Percentiles rank a stretch among this genome's conserved stretches.
Conservation (phyloP, 2,797 vertebrate species). For the Aldrovandia affinis region DNA sequence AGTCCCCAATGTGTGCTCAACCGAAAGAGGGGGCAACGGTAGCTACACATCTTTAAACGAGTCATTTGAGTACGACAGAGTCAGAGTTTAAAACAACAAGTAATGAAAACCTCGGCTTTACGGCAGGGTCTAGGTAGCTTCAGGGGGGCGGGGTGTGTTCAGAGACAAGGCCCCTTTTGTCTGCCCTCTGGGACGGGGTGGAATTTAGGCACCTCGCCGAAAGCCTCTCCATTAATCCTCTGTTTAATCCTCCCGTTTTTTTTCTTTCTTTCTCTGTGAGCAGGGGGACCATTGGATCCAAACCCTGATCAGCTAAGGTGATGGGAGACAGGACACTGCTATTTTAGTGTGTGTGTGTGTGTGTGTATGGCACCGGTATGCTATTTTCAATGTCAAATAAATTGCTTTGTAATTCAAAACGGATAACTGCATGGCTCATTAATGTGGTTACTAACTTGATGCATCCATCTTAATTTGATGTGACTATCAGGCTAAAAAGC, state of each 20-base stretch:
- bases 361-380: neutral
- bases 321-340: neutral
- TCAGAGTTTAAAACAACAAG: neutral
- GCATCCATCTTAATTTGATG: neutral
- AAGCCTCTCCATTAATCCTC: neutral
- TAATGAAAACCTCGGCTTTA: neutral
- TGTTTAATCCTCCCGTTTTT: too few species aligned
- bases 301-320: neutral
- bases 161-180: slow-evolving; percentile 15
- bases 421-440: neutral
- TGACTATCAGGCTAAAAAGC: too few species aligned
- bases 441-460: neutral
- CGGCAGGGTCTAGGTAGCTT: neutral
- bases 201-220: slow-evolving; percentile 17
- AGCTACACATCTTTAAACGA: neutral
- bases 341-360: slow-evolving; percentile 4
- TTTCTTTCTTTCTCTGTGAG: neutral
- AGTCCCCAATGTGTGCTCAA: neutral
- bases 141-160: neutral
- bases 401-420: neutral
- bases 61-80: neutral
- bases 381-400: neutral
- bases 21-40: neutral
- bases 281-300: slow-evolving; percentile 1
- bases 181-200: neutral